Conservation (phyloP, 2,113 vertebrate species). For the Stegostoma tigrinum region DNA sequence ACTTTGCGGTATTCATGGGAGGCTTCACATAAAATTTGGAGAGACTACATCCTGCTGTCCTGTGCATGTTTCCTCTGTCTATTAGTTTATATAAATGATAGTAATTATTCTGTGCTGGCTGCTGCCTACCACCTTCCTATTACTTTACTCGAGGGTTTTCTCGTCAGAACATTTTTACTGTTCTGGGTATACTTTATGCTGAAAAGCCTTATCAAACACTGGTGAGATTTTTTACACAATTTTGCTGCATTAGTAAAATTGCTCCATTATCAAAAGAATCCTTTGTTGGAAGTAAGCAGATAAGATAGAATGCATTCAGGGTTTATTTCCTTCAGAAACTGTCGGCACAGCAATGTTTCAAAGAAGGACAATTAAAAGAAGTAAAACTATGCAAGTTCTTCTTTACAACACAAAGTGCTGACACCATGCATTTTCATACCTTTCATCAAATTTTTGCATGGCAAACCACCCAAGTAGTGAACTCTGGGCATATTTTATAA, state of each 20-base stretch:
- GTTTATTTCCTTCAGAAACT: background rate
- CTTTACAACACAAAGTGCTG: background rate
- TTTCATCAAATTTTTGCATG: background rate
- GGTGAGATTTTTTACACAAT: background rate
- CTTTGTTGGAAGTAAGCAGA: background rate
- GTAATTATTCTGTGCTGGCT: constrained; percentile 17
- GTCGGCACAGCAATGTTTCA: background rate
- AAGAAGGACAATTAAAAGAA: background rate
- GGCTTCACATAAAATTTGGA: background rate
- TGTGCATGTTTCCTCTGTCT: too few species aligned
- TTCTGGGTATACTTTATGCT: background rate
- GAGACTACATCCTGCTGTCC: background rate
- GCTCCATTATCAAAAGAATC: background rate
- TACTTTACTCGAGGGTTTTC: background rate
- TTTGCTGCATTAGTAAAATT: background rate
- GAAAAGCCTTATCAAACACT: background rate
- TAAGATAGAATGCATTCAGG: background rate
- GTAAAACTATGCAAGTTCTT: background rate
- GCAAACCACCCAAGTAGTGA: background rate
- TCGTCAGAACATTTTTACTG: background rate
- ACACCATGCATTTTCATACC: background rate
- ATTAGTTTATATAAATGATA: constrained; percentile 9
- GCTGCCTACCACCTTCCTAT: background rate
- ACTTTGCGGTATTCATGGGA: background rate
- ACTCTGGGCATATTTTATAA: background rate